Evolutionary conservation across 2,113 vertebrate species (phyloP).

Genomic region (Morphnarchus princeps): DNA sequence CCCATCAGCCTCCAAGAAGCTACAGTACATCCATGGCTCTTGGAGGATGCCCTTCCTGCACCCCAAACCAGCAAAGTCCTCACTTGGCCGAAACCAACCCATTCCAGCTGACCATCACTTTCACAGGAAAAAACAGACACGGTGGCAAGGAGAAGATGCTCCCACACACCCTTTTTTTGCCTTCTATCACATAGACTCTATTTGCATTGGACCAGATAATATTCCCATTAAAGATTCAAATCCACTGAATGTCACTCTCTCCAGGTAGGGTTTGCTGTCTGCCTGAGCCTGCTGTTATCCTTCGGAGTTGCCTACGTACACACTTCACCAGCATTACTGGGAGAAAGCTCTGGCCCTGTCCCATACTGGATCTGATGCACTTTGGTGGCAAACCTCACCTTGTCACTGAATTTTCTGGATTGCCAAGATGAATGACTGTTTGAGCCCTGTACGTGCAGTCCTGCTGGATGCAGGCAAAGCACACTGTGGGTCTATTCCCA

Average conservation of each 20-base stretch:
- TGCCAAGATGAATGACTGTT: neutral
- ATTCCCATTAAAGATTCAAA: neutral
- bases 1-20: neutral
- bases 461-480: neutral
- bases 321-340: neutral
- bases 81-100: neutral
- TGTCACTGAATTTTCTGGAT: neutral
- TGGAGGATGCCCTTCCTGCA: neutral
- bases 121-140: neutral
- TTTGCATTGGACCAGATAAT: neutral
- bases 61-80: neutral
- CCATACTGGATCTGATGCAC: neutral
- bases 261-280: neutral
- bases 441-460: neutral
- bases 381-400: neutral
- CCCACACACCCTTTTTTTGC: neutral
- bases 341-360: neutral
- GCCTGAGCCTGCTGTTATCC: neutral
- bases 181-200: neutral
- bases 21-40: neutral
- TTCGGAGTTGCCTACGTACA: neutral
- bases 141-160: neutral
- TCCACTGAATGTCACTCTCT: neutral
- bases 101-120: neutral
- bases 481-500: neutral